phyloP scores from a whole-genome alignment of 2,113 vertebrate species.

The Cephalopterus ornatus region DNA sequence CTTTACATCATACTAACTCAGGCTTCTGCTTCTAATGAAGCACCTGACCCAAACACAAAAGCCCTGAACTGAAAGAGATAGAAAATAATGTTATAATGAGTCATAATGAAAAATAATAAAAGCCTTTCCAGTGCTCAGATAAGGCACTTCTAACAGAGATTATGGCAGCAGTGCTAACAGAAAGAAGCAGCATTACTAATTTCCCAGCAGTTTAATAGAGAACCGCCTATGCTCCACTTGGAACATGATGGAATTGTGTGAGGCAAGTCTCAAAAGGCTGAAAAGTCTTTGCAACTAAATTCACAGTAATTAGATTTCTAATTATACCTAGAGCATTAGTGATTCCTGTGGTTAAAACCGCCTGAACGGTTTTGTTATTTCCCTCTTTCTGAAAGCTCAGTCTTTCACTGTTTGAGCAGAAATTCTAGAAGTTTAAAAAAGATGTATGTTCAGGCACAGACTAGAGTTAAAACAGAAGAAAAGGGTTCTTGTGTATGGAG shows the following conservation, averaged over 20 bases:
- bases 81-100: not conserved
- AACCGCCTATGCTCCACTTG: not conserved
- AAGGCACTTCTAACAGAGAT: not conserved
- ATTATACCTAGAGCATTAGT: constrained; percentile 35
- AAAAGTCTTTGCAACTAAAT: constrained; percentile 31
- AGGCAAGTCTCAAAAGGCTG: constrained; percentile 42
- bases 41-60: not conserved
- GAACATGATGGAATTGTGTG: not conserved
- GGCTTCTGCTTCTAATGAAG: not conserved
- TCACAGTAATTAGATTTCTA: constrained; percentile 56
- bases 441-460: too few relatives aligned
- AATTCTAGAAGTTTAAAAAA: not conserved
- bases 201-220: not conserved
- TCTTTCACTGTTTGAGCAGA: not conserved
- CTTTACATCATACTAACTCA: not conserved
- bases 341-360: not conserved
- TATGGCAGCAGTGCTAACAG: not conserved
- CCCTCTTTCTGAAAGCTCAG: not conserved
- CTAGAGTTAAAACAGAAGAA: not conserved
- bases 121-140: not conserved
- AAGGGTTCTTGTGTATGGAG: not conserved
- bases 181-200: not conserved
- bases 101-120: not conserved
- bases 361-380: not conserved
- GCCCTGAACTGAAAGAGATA: not conserved